Base-by-base conservation (phyloP, 2,888 invertebrate genomes). In the Cataglyphis albicans region DNA sequence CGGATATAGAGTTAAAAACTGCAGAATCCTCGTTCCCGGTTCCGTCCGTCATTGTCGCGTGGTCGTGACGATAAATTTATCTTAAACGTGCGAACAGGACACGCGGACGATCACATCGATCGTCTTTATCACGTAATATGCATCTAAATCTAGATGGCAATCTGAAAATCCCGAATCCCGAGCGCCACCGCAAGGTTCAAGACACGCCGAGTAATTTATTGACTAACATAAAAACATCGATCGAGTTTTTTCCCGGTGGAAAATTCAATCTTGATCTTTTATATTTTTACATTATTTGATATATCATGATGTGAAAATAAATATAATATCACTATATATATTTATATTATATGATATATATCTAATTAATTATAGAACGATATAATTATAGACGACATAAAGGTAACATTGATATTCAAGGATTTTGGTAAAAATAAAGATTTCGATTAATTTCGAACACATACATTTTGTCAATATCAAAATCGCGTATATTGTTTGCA, bases 21-120 rank as follows among this genome's bases (percentile, higher is more conserved):
- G 86, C 86, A 52, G 88, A 88, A 73, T 92, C 90, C 35, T 90
- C 87, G 32, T 88, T 89, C 29, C 86, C 87, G 10, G 87, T 88
- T 55, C 87, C 90, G 80, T 91, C 90, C 55, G 90, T 89, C 92
- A 92, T 92, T 78, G 65, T 86, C 75, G 41, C 25, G 15, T 29
- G 29, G 41, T 68, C 41, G n/a, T 57, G 7, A 18, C 64, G 59
- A 52, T 6, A 4, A 21, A 6, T 61, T 63, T 70, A 61, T 80
- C 38, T 52, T 65, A 25, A 74, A 84, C 21, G 48, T 18, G 55
- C 38, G 73, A 48, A 15, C 70, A 76, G 83, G 82, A 86, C 82
- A 76, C 67, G 35, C 63, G 25, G 25, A 72, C 4, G 25, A 61
- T 73, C 21, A 41, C 18, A 6, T 72, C 57, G 7, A 68, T 57